These are phyloP conservation scores for Gymnogyps californianus DNA, from an alignment of 2,113 vertebrate species.

Conservation along the genomic window DNA sequence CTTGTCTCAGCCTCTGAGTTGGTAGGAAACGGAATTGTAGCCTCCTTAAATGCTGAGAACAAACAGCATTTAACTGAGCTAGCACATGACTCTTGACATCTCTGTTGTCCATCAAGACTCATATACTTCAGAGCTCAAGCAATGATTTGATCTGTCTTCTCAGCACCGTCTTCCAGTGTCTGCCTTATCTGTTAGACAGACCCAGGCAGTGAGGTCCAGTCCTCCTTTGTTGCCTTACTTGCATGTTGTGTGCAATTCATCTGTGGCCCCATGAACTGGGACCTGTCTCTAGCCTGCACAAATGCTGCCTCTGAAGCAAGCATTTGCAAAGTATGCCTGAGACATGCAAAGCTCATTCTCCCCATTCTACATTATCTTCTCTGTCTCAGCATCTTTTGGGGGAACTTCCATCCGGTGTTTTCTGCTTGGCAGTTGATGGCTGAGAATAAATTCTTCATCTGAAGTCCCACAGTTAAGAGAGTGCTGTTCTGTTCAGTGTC, in stretches of 20 bases:
- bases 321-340: fast-evolving
- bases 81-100: not conserved
- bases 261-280: not conserved
- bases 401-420: not conserved
- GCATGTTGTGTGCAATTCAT: fast-evolving
- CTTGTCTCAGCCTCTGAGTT: not conserved
- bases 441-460: not conserved
- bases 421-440: not conserved
- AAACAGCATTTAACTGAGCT: not conserved
- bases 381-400: not conserved
- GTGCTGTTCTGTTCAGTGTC: not conserved
- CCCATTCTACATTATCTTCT: not conserved
- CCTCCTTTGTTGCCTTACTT: not conserved
- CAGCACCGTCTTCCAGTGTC: not conserved
- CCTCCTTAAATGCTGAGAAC: not conserved
- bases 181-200: not conserved
- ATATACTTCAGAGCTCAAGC: not conserved
- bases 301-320: not conserved
- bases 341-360: not conserved
- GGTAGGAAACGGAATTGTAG: not conserved
- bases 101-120: not conserved
- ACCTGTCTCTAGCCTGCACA: not conserved
- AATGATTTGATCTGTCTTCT: not conserved
- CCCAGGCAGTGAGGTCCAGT: not conserved
- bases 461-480: not conserved